Evolutionary conservation across 1,140 invertebrate genomes (phyloP), one percentile per base, ranked within the genome.

Genomic region (Papilio polyxenes): DNA sequence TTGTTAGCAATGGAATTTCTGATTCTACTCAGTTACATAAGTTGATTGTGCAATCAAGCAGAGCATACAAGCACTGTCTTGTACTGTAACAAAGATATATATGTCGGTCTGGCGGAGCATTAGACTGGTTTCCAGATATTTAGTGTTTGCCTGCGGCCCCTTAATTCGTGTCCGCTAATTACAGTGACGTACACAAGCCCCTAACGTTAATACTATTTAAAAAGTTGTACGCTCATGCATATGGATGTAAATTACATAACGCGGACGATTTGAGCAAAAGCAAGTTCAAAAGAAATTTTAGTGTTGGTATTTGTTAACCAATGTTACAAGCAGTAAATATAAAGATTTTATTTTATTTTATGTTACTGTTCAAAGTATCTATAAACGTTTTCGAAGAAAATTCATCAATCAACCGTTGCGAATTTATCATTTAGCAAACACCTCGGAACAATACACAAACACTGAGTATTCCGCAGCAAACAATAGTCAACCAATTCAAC

Each of bases 21-120:
- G 3, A 44, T n/a, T 75, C 44, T 20, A 49, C 0, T 20, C 48
- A 4, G 44, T 75, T 75, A 75, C 49, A 31, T 74, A 59, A 44
- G 59, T 82, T 81, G 84, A 85, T 85, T 83, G 84, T 65, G 81
- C 65, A 53, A 75, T 83, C 69, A 83, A 82, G 69, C 65, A 10
- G 31, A 81, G 48, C 49, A 72, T 31, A 59, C 80, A 17, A 62
- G 65, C 72, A 20, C 49, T 40, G 75, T 40, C 75, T 62, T 49
- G 81, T 74, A 49, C 40, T 59, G 59, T 82, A 77, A 82, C 75
- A 75, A 65, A 82, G 75, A 78, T 82, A 75, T 53, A 51, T 62
- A 40, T 82, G 20, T 31, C 37, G 72, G 76, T 78, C 62, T 59
- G 76, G 65, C 78, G 51, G n/a, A 11, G 51, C 51, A 75, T 74